Percentiles rank a stretch among this genome's conserved stretches.
phyloP scores from a whole-genome alignment of 1,140 invertebrate species.

The Scaptomyza pallida region DNA sequence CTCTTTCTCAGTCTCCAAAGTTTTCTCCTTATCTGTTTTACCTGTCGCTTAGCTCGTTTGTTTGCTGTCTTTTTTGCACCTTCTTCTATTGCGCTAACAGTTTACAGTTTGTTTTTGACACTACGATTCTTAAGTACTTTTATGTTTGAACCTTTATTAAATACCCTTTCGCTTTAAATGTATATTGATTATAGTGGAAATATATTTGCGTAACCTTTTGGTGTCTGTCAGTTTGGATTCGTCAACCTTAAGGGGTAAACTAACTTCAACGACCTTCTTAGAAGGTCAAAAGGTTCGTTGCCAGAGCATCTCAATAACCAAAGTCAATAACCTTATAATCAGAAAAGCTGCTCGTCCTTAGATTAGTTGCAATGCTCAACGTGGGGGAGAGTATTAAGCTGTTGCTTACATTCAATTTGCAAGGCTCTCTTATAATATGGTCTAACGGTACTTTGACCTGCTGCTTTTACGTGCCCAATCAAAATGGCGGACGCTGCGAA shows the following conservation, averaged over 20 bases:
- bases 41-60: background rate
- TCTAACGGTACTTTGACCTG: constrained; percentile 30
- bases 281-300: background rate
- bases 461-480: constrained; percentile 27
- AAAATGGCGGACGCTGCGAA: constrained; percentile 12
- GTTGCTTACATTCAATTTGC: no score
- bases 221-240: background rate
- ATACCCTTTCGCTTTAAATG: background rate
- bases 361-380: no score
- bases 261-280: background rate
- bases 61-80: constrained; percentile 7
- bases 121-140: constrained; percentile 30
- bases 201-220: no score
- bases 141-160: background rate
- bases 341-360: no score
- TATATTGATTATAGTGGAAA: no score
- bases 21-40: background rate
- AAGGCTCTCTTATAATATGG: background rate
- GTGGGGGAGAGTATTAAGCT: no score
- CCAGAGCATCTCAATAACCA: no score
- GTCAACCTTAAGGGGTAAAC: background rate
- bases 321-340: no score
- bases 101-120: constrained; percentile 11
- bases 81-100: constrained; percentile 4
- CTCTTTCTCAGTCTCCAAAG: background rate